phyloP scores from a whole-genome alignment of 2,797 vertebrate genomes.

The Gambusia yucatana region DNA sequence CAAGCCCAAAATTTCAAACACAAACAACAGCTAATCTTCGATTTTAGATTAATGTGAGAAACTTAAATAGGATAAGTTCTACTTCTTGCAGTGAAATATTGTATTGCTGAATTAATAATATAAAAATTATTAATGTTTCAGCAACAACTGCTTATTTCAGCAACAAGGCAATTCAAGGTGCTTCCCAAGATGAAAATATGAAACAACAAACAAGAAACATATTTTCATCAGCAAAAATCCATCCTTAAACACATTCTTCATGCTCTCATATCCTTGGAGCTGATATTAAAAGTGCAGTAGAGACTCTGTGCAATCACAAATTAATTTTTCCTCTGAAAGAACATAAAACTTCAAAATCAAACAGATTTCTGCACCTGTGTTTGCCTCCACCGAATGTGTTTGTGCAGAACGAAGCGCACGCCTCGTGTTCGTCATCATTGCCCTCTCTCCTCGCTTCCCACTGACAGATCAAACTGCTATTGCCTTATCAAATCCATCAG shows the following conservation, averaged over 20 bases:
- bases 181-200: no score
- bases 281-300: constrained; percentile 10
- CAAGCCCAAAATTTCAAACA: background rate
- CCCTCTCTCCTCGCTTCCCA: constrained; percentile 61
- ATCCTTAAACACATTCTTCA: background rate
- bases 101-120: background rate
- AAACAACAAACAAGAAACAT: no score
- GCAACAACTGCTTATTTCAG: no score
- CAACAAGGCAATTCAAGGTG: no score
- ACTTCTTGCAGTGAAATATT: background rate
- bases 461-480: constrained; percentile 79
- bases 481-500: constrained; percentile 88
- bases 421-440: constrained; percentile 50
- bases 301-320: constrained; percentile 26
- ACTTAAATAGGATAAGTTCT: background rate
- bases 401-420: constrained; percentile 3
- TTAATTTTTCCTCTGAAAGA: constrained; percentile 28
- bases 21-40: background rate
- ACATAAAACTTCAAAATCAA: constrained; percentile 41
- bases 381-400: constrained; percentile 4
- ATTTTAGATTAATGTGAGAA: background rate
- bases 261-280: constrained; percentile 17
- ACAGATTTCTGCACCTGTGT: constrained; percentile 40
- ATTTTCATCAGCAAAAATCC: no score
- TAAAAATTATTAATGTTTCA: no score